Conservation (phyloP, 1,140 invertebrate genomes). For the Rhopalosiphum maidis region DNA sequence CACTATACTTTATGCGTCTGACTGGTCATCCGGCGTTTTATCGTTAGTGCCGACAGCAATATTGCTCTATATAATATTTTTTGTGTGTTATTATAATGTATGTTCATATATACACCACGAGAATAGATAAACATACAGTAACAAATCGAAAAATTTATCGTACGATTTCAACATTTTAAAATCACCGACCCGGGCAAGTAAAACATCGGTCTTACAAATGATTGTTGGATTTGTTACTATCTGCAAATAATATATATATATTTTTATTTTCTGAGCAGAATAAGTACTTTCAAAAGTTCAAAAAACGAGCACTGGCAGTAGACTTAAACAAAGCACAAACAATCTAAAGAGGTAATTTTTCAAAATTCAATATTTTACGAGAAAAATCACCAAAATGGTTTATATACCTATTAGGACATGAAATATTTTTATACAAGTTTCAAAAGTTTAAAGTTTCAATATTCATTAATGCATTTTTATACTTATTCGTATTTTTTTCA, state of each 20-base stretch:
- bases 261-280: background rate
- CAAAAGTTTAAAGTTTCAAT: background rate
- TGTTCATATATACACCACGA: background rate
- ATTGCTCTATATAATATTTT: background rate
- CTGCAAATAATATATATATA: background rate
- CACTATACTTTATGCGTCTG: background rate
- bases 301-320: background rate
- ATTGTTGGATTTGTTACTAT: background rate
- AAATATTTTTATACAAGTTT: background rate
- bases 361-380: background rate
- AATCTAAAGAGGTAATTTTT: background rate
- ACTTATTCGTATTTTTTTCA: background rate
- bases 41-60: background rate
- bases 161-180: background rate
- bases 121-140: background rate
- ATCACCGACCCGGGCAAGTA: background rate
- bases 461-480: background rate
- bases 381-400: background rate
- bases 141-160: background rate
- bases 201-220: background rate
- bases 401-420: background rate
- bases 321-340: background rate
- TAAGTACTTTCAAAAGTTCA: background rate
- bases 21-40: background rate
- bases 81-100: background rate